Conservation (phyloP, 2,888 invertebrate genomes). For the Drosophila stalkeri region DNA sequence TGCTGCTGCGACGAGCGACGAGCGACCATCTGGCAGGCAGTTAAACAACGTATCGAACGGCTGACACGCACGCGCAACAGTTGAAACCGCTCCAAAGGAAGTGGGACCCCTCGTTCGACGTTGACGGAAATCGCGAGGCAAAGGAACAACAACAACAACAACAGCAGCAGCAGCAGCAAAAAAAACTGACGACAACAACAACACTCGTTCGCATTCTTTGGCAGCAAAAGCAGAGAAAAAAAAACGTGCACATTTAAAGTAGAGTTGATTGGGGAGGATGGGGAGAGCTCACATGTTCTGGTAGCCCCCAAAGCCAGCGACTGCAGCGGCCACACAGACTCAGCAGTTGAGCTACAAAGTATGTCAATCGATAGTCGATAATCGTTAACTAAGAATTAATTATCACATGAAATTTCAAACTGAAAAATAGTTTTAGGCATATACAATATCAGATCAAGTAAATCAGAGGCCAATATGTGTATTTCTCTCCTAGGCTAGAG, state of each 20-base stretch:
- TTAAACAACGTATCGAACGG: constrained; percentile 38
- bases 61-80: constrained; percentile 74
- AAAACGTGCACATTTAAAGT: constrained; percentile 69
- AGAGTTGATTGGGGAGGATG: constrained; percentile 67
- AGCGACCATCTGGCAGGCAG: constrained; percentile 64
- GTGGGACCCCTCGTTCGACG: constrained; percentile 58
- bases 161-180: constrained; percentile 33
- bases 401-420: neutral
- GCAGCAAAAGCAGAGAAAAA: constrained; percentile 32
- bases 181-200: constrained; percentile 28
- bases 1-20: constrained; percentile 7
- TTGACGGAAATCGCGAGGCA: constrained; percentile 75
- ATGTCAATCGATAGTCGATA: neutral
- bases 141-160: constrained; percentile 38
- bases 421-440: neutral
- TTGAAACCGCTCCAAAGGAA: constrained; percentile 63
- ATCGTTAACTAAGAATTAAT: neutral
- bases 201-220: constrained; percentile 62
- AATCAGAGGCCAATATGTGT: too few relatives aligned
- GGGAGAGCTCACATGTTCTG: constrained; percentile 51
- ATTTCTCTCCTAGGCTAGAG: too few relatives aligned
- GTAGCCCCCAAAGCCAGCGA: constrained; percentile 11
- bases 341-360: constrained; percentile 18
- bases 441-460: too few relatives aligned
- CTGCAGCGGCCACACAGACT: constrained; percentile 9